Evolutionary conservation across 2,888 invertebrate genomes (phyloP).

Genomic region (Eilema sororculum): DNA sequence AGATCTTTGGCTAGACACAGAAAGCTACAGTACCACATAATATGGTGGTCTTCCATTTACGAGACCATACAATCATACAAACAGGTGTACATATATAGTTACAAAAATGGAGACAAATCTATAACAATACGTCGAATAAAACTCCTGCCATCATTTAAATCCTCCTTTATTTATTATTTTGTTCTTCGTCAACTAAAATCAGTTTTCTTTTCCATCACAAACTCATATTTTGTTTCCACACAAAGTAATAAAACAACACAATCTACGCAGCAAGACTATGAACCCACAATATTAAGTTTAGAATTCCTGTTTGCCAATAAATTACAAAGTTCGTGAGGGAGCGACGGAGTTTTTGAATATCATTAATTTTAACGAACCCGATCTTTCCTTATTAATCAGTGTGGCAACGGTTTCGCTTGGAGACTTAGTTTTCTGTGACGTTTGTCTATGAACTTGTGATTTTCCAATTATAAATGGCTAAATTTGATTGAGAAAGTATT

Average conservation of each 20-base stretch:
- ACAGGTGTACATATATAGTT: not conserved
- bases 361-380: slow-evolving; percentile 69
- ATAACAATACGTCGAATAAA: not conserved
- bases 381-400: slow-evolving; percentile 61
- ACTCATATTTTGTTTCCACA: slow-evolving; percentile 11
- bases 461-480: slow-evolving; percentile 2
- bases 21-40: too few relatives aligned
- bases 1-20: too few relatives aligned
- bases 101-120: not conserved
- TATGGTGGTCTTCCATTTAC: too few relatives aligned
- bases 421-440: slow-evolving; percentile 8
- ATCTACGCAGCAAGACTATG: slow-evolving; percentile 42
- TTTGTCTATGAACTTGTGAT: not conserved
- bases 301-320: slow-evolving; percentile 64
- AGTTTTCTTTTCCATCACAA: not conserved
- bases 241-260: slow-evolving; percentile 34
- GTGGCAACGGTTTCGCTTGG: slow-evolving; percentile 42
- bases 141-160: not conserved
- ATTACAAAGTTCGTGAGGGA: slow-evolving; percentile 63
- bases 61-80: too few relatives aligned
- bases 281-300: slow-evolving; percentile 55
- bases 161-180: not conserved
- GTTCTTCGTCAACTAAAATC: slow-evolving; percentile 3
- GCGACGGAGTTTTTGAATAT: slow-evolving; percentile 66
- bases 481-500: not conserved